Conservation (phyloP, 2,797 vertebrate genomes). For the Telmatherina bonti region DNA sequence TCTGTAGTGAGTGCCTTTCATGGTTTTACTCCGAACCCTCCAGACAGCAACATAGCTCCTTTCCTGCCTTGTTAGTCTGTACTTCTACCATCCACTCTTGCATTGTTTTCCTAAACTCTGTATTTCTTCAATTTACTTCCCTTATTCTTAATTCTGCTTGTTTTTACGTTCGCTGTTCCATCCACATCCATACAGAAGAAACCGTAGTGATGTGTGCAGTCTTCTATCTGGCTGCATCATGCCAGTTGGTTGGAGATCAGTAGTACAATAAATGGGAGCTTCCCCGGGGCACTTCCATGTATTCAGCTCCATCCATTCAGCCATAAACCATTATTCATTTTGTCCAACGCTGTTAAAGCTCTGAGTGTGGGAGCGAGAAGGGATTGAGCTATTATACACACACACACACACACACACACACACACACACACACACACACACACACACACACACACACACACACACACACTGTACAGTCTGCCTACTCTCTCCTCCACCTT, state of each 20-base stretch:
- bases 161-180: not conserved
- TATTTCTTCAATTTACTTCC: not conserved
- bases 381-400: conserved; percentile 36
- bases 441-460: conserved; percentile 18
- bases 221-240: conserved; percentile 26
- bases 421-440: conserved; percentile 25
- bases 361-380: conserved; percentile 34
- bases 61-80: conserved; percentile 12
- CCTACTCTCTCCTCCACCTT: conserved; percentile 30
- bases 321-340: conserved; percentile 50
- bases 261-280: conserved; percentile 48
- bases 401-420: conserved; percentile 24
- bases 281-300: conserved; percentile 32
- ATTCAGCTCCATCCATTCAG: conserved; percentile 48
- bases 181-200: not conserved
- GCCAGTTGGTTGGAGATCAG: conserved; percentile 35
- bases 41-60: conserved; percentile 36
- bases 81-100: conserved; percentile 8
- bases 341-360: conserved; percentile 42
- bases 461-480: conserved; percentile 23
- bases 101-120: not conserved
- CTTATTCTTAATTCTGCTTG: not conserved
- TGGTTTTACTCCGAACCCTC: conserved; percentile 59
- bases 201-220: not conserved
- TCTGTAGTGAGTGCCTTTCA: conserved; percentile 40